These are phyloP conservation scores for Daubentonia madagascariensis DNA, from an alignment of 2,113 vertebrate genomes.

Conservation along the genomic window DNA sequence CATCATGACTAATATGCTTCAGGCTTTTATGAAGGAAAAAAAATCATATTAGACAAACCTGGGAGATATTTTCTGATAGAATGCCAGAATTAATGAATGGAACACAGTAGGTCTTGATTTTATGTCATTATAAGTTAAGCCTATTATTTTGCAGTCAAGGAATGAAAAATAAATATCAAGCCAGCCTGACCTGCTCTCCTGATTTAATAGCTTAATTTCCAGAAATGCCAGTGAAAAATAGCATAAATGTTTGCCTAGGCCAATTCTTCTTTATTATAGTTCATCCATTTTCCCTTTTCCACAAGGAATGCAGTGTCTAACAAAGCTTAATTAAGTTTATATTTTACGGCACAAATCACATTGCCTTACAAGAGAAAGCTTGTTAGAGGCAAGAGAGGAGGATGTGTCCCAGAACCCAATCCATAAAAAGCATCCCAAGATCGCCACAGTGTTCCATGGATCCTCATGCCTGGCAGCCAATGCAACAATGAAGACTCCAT, in stretches of 20 bases:
- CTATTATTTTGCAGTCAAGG: slow-evolving; percentile 47
- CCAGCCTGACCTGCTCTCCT: slow-evolving; percentile 16
- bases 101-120: slow-evolving; percentile 68
- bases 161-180: slow-evolving; percentile 72
- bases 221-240: slow-evolving; percentile 67
- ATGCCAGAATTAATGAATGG: slow-evolving; percentile 55
- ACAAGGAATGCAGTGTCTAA: not conserved
- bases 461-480: not conserved
- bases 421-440: not conserved
- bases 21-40: slow-evolving; percentile 16
- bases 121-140: slow-evolving; percentile 67
- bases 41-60: slow-evolving; percentile 46
- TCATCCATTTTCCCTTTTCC: slow-evolving; percentile 52
- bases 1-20: slow-evolving; percentile 24
- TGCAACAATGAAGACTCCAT: not conserved
- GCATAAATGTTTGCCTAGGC: slow-evolving; percentile 52
- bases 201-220: slow-evolving; percentile 62
- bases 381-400: not conserved
- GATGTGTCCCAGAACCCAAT: not conserved
- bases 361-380: slow-evolving; percentile 3
- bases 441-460: rapidly evolving
- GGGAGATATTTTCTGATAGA: slow-evolving; percentile 14
- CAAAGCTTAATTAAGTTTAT: slow-evolving; percentile 59
- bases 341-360: not conserved
- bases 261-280: slow-evolving; percentile 71